A percentile compares a stretch with the other conserved stretches of the same genome.
These are phyloP conservation scores for Cheilosia soror DNA, from an alignment of 2,888 invertebrate species.

Conservation along the genomic window DNA sequence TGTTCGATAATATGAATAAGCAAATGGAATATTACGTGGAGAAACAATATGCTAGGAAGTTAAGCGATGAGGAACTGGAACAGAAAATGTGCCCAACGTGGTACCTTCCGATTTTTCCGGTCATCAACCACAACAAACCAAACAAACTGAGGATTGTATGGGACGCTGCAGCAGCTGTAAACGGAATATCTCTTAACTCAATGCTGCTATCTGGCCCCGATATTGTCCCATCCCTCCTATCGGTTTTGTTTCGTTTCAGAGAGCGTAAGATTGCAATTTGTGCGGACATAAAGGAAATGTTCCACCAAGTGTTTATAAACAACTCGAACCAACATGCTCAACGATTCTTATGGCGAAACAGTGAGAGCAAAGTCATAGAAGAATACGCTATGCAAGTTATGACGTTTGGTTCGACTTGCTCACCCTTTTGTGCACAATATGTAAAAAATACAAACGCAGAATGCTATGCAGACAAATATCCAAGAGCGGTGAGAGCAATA, in stretches of 20 bases:
- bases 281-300: slow-evolving; percentile 78
- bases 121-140: slow-evolving; percentile 63
- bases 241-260: slow-evolving; percentile 80
- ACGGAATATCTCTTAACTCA: slow-evolving; percentile 78
- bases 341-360: slow-evolving; percentile 77
- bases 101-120: slow-evolving; percentile 78
- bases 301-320: slow-evolving; percentile 48
- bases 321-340: slow-evolving; percentile 77
- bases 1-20: slow-evolving; percentile 12
- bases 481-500: slow-evolving; percentile 20
- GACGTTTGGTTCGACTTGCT: slow-evolving; percentile 75
- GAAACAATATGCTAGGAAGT: slow-evolving; percentile 32
- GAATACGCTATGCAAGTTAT: slow-evolving; percentile 70
- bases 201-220: slow-evolving; percentile 79
- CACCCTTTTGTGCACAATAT: slow-evolving; percentile 53
- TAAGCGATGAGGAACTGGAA: slow-evolving; percentile 13
- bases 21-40: slow-evolving; percentile 33
- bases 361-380: slow-evolving; percentile 40
- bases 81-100: slow-evolving; percentile 45
- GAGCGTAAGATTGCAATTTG: slow-evolving; percentile 79
- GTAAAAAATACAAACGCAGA: slow-evolving; percentile 37
- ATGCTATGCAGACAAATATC: slow-evolving; percentile 10
- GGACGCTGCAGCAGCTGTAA: slow-evolving; percentile 78
- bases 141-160: slow-evolving; percentile 78
- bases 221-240: slow-evolving; percentile 78